A percentile compares a stretch with the other conserved stretches of the same genome.
Evolutionary conservation across 30 jellyfish, hydroid and myxozoan species (phyloP).

Genomic region (Aurelia sp.): DNA sequence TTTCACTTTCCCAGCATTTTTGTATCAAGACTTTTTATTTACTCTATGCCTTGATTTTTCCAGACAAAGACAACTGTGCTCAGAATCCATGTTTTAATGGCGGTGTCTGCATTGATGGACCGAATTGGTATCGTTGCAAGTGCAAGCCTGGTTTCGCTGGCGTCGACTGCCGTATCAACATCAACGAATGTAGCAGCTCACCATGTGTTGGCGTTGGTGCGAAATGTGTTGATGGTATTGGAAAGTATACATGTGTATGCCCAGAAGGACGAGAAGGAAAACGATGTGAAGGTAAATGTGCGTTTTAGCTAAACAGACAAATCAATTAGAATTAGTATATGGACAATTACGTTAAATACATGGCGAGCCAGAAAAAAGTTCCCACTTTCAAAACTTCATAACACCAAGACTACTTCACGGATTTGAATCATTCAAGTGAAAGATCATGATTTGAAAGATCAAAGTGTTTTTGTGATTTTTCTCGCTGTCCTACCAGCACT

Average conservation of each 20-base stretch:
- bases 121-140: constrained; percentile 74
- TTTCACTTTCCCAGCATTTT: too few species aligned
- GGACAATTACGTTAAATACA: too few species aligned
- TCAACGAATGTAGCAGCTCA: constrained; percentile 75
- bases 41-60: not conserved
- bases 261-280: constrained; percentile 87
- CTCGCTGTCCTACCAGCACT: too few species aligned
- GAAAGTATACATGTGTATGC: constrained; percentile 68
- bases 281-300: constrained; percentile 67
- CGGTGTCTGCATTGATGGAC: constrained; percentile 81
- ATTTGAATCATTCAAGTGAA: too few species aligned
- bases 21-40: too few species aligned
- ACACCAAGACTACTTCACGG: too few species aligned
- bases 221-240: constrained; percentile 68
- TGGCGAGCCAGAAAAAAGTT: too few species aligned
- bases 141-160: constrained; percentile 85
- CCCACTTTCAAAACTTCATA: too few species aligned
- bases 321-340: too few species aligned
- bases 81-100: constrained; percentile 77
- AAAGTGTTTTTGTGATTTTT: too few species aligned
- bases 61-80: constrained; percentile 76
- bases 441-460: too few species aligned
- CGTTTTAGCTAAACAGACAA: too few species aligned
- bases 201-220: constrained; percentile 76
- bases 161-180: constrained; percentile 74